These are phyloP conservation scores for Haplochromis vanheusdeni DNA, from an alignment of 2,113 vertebrate species.

Conservation along the genomic window DNA sequence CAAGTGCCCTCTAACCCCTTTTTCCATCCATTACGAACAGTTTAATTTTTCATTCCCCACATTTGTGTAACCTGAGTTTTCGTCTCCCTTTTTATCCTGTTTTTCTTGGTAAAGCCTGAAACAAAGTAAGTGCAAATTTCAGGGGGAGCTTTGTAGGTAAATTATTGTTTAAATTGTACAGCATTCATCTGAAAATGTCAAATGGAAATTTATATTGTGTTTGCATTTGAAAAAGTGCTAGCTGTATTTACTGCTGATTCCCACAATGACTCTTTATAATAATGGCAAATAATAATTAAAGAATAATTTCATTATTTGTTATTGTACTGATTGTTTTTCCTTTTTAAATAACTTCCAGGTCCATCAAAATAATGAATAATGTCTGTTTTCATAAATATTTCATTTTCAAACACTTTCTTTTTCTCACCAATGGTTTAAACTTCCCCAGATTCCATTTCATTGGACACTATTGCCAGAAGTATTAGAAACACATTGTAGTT, in stretches of 20 bases:
- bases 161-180: background rate
- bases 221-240: background rate
- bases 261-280: background rate
- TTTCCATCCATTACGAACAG: background rate
- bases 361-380: background rate
- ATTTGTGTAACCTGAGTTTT: constrained; percentile 51
- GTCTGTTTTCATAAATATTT: background rate
- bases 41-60: background rate
- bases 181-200: background rate
- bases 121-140: background rate
- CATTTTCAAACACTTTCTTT: background rate
- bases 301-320: background rate
- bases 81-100: constrained; percentile 23
- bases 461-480: background rate
- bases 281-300: background rate
- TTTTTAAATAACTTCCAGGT: background rate
- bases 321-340: background rate
- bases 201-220: background rate
- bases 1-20: background rate
- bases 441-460: background rate
- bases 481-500: background rate
- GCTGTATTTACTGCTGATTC: background rate
- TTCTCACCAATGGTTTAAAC: background rate
- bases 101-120: background rate
- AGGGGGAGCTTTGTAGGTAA: background rate